Evolutionary conservation across 1,140 invertebrate species (phyloP), one percentile per base, ranked within the genome.

Genomic region (Drosophila willistoni): DNA sequence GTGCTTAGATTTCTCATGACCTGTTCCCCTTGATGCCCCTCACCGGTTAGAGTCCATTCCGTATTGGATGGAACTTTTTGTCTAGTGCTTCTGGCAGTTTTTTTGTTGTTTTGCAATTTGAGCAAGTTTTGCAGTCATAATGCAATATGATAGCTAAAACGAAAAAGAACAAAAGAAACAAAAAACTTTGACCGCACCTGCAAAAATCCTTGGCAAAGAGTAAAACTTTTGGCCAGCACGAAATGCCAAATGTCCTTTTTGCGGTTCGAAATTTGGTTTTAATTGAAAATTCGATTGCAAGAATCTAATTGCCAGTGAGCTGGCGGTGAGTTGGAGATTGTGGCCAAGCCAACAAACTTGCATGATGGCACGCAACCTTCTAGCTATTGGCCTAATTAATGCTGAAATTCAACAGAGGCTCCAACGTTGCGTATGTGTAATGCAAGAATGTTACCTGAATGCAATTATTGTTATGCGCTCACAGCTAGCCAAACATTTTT

Each of bases 271-370:
- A 89, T 81, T 79, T 64, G 70, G 14, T 44, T 73, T 89, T 84
- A 83, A 87, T 87, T 79, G 85, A 84, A 87, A 84, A 87, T 80
- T 84, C 76, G 71, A 87, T 89, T 81, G 73, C 62, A 80, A 61
- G 66, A 64, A 72, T 77, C 73, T 89, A 86, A 87, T 80, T 69
- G 73, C 54, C 76, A 51, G 19, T 19, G 10, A n/a, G n/a, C n/a
- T n/a, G n/a, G n/a, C n/a, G 9, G 44, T 22, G 44, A 51, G 44
- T 22, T 51, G 34, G 62, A 44, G 36, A 29, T 7, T 54, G 42
- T 29, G 66, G 54, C 64, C 55, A 64, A 55, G 41, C 73, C 73
- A 70, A 75, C 73, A 79, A 55, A 67, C 62, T 81, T 67, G 80
- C 84, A 84, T 82, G 76, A 51, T 54, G 39, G 56, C 83, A 89